These are phyloP conservation scores for Drosophila pachea DNA, from an alignment of 1,140 invertebrate species.

Conservation along the genomic window DNA sequence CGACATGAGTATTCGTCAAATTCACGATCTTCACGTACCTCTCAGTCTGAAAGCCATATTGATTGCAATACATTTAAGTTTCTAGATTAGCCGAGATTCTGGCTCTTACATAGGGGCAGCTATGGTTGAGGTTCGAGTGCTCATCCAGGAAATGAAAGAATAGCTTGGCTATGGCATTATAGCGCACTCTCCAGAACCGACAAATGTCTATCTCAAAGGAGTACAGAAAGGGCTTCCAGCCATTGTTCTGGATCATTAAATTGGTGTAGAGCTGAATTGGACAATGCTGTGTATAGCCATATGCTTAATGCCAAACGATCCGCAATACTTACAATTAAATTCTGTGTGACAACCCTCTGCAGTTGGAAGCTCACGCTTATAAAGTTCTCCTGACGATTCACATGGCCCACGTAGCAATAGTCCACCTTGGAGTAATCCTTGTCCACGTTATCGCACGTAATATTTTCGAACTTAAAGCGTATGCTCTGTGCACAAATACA, in stretches of 20 bases:
- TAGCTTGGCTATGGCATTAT: constrained; percentile 42
- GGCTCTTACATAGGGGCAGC: constrained; percentile 43
- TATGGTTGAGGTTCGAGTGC: constrained; percentile 47
- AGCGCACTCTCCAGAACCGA: constrained; percentile 20
- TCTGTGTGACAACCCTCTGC: too few species aligned
- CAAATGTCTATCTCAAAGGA: constrained; percentile 33
- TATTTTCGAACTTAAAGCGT: constrained; percentile 29
- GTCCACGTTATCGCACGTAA: constrained; percentile 31
- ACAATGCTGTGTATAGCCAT: too few species aligned
- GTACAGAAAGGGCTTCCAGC: constrained; percentile 45
- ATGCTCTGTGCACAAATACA: too few species aligned
- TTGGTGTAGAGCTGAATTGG: constrained; percentile 11
- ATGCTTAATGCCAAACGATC: too few species aligned
- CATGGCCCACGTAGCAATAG: constrained; percentile 21
- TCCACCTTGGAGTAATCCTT: constrained; percentile 18
- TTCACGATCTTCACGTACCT: constrained; percentile 34
- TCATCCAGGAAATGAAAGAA: constrained; percentile 21
- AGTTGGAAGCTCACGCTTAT: constrained; percentile 23
- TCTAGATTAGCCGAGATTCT: background rate
- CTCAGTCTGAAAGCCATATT: constrained; percentile 10
- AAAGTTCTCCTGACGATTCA: constrained; percentile 19
- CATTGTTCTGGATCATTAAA: constrained; percentile 23
- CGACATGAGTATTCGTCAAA: constrained; percentile 33
- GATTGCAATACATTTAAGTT: background rate
- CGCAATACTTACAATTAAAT: too few species aligned